Percentiles rank a stretch among this genome's conserved stretches.
Conservation (phyloP, 2,113 vertebrate species). For the Penelope pileata region DNA sequence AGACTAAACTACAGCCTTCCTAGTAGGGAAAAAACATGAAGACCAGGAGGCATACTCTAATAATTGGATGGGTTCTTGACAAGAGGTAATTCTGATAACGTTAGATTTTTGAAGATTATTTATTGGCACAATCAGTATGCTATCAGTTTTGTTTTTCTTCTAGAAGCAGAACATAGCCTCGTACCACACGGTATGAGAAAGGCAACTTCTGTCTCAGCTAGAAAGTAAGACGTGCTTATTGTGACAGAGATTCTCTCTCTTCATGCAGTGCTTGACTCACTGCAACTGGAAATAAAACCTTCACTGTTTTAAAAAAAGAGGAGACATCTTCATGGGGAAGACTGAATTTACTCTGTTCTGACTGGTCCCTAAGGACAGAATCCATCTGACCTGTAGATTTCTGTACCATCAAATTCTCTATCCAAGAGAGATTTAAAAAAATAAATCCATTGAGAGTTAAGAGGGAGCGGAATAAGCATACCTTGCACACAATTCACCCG, state of each 20-base stretch:
- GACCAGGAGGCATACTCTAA: background rate
- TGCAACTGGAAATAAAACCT: background rate
- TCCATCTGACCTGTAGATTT: background rate
- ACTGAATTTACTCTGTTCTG: background rate
- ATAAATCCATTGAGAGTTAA: background rate
- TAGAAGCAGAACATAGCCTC: too few relatives aligned
- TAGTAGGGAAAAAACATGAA: background rate
- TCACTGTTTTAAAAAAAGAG: background rate
- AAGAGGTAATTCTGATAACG: background rate
- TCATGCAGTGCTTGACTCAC: background rate
- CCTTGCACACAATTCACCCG: background rate
- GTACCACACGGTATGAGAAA: too few relatives aligned
- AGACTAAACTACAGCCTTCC: background rate
- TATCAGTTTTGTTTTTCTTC: too few relatives aligned
- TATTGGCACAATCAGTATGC: too few relatives aligned
- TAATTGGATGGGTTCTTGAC: background rate
- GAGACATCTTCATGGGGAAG: background rate
- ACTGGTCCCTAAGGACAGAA: background rate
- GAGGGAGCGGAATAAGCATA: background rate
- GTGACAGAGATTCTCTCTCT: background rate
- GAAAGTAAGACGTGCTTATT: too few relatives aligned
- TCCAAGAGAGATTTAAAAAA: background rate
- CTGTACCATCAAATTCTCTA: background rate
- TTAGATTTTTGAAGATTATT: background rate
- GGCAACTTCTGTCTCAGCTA: too few relatives aligned